A percentile compares a stretch with the other conserved stretches of the same genome.
Evolutionary conservation across 2,888 invertebrate genomes (phyloP).

Genomic region (Cacoxenus indagator): DNA sequence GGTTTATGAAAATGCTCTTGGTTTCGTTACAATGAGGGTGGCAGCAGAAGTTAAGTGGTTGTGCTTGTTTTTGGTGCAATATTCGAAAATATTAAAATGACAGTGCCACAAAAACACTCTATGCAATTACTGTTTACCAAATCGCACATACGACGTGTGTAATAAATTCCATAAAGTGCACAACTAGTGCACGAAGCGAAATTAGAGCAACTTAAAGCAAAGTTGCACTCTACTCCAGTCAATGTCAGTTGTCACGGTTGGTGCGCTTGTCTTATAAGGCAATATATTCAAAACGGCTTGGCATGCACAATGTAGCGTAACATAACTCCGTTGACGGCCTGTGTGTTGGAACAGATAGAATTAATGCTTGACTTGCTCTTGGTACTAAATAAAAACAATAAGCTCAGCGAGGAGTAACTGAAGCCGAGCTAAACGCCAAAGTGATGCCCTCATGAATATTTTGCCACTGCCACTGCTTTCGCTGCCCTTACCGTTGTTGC

Average conservation of each 20-base stretch:
- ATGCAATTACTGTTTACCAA: no score
- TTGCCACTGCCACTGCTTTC: not conserved
- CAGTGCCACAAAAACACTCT: no score
- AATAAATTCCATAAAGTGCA: slow-evolving; percentile 8
- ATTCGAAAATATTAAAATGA: not conserved
- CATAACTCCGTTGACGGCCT: slow-evolving; percentile 5
- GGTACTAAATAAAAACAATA: slow-evolving; percentile 60
- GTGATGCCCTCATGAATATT: not conserved
- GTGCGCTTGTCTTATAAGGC: no score
- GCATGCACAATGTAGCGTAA: slow-evolving; percentile 3
- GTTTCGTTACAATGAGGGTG: not conserved
- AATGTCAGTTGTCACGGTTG: slow-evolving; percentile 28
- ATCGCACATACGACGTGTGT: not conserved
- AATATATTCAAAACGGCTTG: not conserved
- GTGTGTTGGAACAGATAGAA: not conserved
- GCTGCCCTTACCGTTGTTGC: not conserved
- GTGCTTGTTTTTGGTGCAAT: not conserved
- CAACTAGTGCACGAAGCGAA: not conserved
- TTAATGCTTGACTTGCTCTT: slow-evolving; percentile 53
- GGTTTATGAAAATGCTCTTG: not conserved
- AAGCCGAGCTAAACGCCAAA: not conserved
- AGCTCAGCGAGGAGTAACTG: slow-evolving; percentile 43
- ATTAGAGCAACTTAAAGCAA: not conserved
- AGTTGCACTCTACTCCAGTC: slow-evolving; percentile 23
- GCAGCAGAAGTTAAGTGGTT: not conserved